Base-by-base conservation (phyloP, 2,113 vertebrate genomes). In the Pollachius pollachius region DNA sequence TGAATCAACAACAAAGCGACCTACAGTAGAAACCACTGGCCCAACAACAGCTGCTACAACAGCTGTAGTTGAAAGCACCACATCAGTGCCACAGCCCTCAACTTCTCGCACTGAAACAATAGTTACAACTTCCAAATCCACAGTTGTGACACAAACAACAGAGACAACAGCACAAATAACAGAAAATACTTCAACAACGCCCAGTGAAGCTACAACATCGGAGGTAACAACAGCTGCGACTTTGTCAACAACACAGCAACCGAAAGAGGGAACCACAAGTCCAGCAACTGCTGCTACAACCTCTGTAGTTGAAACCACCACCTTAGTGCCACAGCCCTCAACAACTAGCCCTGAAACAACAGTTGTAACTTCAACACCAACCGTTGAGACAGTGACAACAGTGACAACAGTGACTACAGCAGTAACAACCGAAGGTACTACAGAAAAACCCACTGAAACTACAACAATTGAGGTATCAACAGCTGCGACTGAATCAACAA, bases 31-130 rank as follows among this genome's bases (percentile, higher is more conserved):
- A 9, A 54, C 64, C 13, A 27, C 54, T 41, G 8, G 58, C 41
- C 13, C n/a, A 17, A 73, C 64, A 23, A 76, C 68, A 23, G 0
- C 9, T 5, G 1, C 52, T 4, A 63, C 58, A 5, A 60, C 54
- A 12, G 19, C 52, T 1, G 54, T 7, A 1, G 9, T 0, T 0
- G 0, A 0, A 6, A 16, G 0, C 0, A 25, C 65, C 0, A 71
- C 73, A 1, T n/a, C 27, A 23, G n/a, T 12, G 2, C 27, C 73
- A 6, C 11, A n/a, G 30, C 15, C 54, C 8, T 52, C 52, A 52
- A 68, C 58, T 0, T 8, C 58, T 18, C 19, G 58, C 58, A n/a
- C n/a, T 48, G 48, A 54, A 4, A 54, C n/a, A n/a, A n/a, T n/a
- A n/a, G n/a, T n/a, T n/a, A n/a, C n/a, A n/a, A n/a, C n/a, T n/a